A percentile compares a stretch with the other conserved stretches of the same genome.
Evolutionary conservation across 2,888 invertebrate species (phyloP).

Genomic region (Zygaena filipendulae): DNA sequence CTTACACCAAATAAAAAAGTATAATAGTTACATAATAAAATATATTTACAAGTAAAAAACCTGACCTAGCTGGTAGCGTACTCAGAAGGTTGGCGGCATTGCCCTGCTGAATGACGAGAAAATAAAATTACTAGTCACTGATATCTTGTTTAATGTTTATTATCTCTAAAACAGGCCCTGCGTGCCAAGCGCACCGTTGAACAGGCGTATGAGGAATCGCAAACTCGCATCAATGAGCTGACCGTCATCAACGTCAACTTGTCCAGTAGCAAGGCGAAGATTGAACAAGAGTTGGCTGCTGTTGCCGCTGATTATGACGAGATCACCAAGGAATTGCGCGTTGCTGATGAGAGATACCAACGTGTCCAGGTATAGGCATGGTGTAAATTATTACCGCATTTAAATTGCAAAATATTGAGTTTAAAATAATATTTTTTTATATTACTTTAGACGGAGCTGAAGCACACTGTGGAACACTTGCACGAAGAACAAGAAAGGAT

Average conservation of each 20-base stretch:
- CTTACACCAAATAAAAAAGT: no score
- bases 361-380: slow-evolving; percentile 74
- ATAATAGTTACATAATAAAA: no score
- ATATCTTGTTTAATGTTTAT: no score
- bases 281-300: slow-evolving; percentile 92
- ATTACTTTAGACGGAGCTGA: slow-evolving; percentile 84
- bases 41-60: no score
- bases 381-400: background rate
- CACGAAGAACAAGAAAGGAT: slow-evolving; percentile 97
- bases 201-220: slow-evolving; percentile 90
- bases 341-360: slow-evolving; percentile 95
- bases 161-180: slow-evolving; percentile 82
- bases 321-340: slow-evolving; percentile 93
- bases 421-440: background rate
- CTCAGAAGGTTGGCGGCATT: no score
- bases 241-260: slow-evolving; percentile 95
- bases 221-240: slow-evolving; percentile 92
- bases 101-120: no score
- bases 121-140: no score
- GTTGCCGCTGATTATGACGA: slow-evolving; percentile 98
- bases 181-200: slow-evolving; percentile 93
- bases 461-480: slow-evolving; percentile 92
- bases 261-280: slow-evolving; percentile 92
- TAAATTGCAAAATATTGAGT: background rate
- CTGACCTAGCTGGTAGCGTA: no score